Percentiles rank a stretch among this genome's conserved stretches.
phyloP scores from a whole-genome alignment of 2,888 invertebrate genomes.

The Loripinus fragilis region DNA sequence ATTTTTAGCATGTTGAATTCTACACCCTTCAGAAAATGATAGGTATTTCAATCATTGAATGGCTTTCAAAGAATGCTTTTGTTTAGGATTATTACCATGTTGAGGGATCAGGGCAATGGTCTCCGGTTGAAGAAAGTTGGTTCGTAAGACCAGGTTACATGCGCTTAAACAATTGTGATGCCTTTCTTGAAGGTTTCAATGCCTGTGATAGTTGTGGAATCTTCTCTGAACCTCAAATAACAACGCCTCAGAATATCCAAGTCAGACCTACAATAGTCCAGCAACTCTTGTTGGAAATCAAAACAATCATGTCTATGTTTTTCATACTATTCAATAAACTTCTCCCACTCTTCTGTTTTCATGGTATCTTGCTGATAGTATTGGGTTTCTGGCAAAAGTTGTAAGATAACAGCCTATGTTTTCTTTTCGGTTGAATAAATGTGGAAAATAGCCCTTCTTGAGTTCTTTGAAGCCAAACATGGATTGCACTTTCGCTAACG shows the following conservation, averaged over 20 bases:
- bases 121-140: conserved; percentile 27
- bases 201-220: conserved; percentile 32
- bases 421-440: conserved; percentile 28
- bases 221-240: neutral
- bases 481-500: conserved; percentile 5
- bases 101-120: conserved; percentile 38
- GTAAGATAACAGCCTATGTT: conserved; percentile 13
- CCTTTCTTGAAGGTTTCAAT: conserved; percentile 48
- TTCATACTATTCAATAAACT: conserved; percentile 31
- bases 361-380: conserved; percentile 29
- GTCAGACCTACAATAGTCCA: conserved; percentile 15
- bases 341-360: conserved; percentile 23
- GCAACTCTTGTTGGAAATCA: conserved; percentile 39
- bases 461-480: conserved; percentile 10
- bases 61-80: conserved; percentile 48
- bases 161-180: conserved; percentile 45
- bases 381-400: conserved; percentile 25
- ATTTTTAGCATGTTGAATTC: conserved; percentile 41
- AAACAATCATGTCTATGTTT: conserved; percentile 34
- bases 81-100: conserved; percentile 42
- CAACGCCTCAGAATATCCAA: neutral
- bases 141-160: conserved; percentile 32
- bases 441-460: conserved; percentile 20
- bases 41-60: conserved; percentile 45
- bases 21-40: conserved; percentile 8